Evolutionary conservation across 37 sponge, comb jelly and placozoan genomes (phyloP).

Genomic region (Diacarnus erythraeanus): DNA sequence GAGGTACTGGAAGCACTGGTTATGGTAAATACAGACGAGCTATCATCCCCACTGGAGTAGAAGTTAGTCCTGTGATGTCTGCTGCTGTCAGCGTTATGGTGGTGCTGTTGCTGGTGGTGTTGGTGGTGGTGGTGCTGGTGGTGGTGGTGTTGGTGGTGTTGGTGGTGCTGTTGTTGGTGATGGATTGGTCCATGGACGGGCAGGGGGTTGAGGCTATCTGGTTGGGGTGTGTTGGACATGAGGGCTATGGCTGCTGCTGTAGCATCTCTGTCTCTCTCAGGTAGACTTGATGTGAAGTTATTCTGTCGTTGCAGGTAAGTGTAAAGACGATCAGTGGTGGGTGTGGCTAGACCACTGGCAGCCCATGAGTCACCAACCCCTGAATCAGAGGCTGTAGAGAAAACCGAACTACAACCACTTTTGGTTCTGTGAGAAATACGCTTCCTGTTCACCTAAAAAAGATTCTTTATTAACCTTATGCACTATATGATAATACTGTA

Average conservation of each 20-base stretch:
- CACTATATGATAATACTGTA: background rate
- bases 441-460: conserved; percentile 16
- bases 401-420: conserved; percentile 21
- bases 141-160: no score
- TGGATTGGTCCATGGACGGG: background rate
- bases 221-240: conserved; percentile 40
- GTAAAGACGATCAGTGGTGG: conserved; percentile 6
- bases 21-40: conserved; percentile 49
- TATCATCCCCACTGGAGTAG: conserved; percentile 28
- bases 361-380: conserved; percentile 34
- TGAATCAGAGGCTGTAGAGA: conserved; percentile 43
- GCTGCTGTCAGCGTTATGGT: background rate
- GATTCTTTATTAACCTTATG: background rate
- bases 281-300: background rate
- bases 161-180: conserved; percentile 6
- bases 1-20: conserved; percentile 52
- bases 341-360: background rate
- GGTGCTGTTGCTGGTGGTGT: background rate
- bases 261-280: conserved; percentile 39
- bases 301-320: conserved; percentile 38
- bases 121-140: no score
- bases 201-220: conserved; percentile 30
- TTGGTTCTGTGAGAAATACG: background rate
- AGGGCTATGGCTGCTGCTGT: conserved; percentile 58
- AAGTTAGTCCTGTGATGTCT: background rate